Percentiles rank a stretch among this genome's conserved stretches.
Conservation (phyloP, 2,888 invertebrate species). For the Tenthredo livida region DNA sequence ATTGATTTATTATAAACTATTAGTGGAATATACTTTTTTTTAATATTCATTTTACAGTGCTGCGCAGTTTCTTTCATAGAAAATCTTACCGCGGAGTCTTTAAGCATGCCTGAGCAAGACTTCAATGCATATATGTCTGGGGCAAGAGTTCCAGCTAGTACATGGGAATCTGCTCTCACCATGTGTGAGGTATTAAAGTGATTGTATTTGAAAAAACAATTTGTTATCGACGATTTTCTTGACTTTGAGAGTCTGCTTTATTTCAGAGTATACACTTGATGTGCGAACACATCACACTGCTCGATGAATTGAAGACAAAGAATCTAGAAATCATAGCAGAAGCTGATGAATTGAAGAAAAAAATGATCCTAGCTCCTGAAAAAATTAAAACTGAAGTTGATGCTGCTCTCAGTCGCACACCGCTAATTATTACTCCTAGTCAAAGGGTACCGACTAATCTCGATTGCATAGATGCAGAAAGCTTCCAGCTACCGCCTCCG, state of each 20-base stretch:
- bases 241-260: slow-evolving; percentile 56
- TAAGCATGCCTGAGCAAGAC: slow-evolving; percentile 94
- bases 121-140: slow-evolving; percentile 97
- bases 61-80: slow-evolving; percentile 99
- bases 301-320: slow-evolving; percentile 84
- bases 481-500: slow-evolving; percentile 80
- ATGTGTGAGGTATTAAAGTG: slow-evolving; percentile 85
- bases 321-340: slow-evolving; percentile 83
- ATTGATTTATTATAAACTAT: slow-evolving; percentile 37
- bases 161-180: slow-evolving; percentile 90
- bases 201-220: background rate
- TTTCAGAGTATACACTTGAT: slow-evolving; percentile 87
- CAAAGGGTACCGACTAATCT: slow-evolving; percentile 83
- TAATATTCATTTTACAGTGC: slow-evolving; percentile 82
- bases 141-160: slow-evolving; percentile 90
- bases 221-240: slow-evolving; percentile 44
- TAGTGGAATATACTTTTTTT: slow-evolving; percentile 7
- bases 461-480: slow-evolving; percentile 79
- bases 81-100: slow-evolving; percentile 94
- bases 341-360: slow-evolving; percentile 84
- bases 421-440: slow-evolving; percentile 84
- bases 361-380: slow-evolving; percentile 87
- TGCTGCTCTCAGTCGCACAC: slow-evolving; percentile 86
- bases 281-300: slow-evolving; percentile 87
- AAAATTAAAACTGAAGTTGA: slow-evolving; percentile 87